These are phyloP conservation scores for Drosophila helvetica DNA, from an alignment of 2,888 invertebrate species.

Conservation along the genomic window DNA sequence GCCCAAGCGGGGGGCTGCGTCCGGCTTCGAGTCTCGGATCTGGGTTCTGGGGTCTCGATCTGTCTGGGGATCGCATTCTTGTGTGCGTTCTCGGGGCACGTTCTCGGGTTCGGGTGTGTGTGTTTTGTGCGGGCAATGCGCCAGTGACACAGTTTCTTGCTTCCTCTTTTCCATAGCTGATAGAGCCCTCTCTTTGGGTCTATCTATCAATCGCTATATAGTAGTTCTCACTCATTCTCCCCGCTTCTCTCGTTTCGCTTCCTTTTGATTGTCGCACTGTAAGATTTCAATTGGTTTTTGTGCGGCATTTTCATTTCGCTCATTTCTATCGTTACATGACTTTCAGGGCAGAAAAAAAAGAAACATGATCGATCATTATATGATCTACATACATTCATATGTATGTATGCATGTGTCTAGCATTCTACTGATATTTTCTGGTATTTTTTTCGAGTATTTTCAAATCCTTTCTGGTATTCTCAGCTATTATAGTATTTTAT, in stretches of 20 bases:
- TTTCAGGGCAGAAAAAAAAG: background rate
- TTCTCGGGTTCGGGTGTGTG: background rate
- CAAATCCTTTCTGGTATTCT: no score
- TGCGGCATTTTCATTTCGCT: conserved; percentile 50
- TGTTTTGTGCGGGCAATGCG: conserved; percentile 26
- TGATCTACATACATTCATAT: no score
- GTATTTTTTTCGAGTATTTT: no score
- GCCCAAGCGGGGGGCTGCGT: conserved; percentile 35
- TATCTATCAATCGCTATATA: background rate
- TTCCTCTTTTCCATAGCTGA: background rate
- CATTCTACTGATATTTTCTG: background rate
- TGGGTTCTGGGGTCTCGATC: conserved; percentile 2
- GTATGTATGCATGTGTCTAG: no score
- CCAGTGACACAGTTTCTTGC: conserved; percentile 67
- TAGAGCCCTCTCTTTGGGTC: background rate
- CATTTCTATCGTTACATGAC: background rate
- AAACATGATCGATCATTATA: background rate
- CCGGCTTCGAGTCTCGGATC: conserved; percentile 36
- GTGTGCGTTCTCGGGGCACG: background rate
- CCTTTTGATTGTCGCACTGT: conserved; percentile 57
- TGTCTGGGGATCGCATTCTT: conserved; percentile 14
- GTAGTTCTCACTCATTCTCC: background rate
- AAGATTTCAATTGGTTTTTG: conserved; percentile 61
- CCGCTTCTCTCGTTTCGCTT: background rate
- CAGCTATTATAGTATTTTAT: no score